Evolutionary conservation across 1,140 invertebrate genomes (phyloP).

Genomic region (Bombus waltoni): DNA sequence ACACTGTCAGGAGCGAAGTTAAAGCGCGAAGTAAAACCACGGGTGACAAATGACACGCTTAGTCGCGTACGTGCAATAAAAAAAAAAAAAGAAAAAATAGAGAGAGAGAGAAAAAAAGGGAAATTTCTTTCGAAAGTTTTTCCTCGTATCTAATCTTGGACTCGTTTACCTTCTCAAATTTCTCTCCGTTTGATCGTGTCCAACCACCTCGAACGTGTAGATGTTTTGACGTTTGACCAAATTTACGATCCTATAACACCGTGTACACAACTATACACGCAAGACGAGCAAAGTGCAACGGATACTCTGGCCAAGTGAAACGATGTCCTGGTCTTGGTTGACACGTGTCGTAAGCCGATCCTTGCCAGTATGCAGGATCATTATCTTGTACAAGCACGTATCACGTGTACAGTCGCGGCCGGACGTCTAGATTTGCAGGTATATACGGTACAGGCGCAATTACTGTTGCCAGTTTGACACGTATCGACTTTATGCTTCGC

Average conservation of each 20-base stretch:
- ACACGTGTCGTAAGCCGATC: constrained; percentile 61
- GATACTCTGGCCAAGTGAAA: constrained; percentile 23
- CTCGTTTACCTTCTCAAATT: background rate
- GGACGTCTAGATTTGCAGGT: constrained; percentile 41
- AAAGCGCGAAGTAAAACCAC: no score
- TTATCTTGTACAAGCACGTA: constrained; percentile 55
- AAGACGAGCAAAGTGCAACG: constrained; percentile 34
- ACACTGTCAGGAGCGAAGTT: no score
- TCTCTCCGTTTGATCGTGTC: background rate
- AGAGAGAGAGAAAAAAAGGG: no score
- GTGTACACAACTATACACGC: background rate
- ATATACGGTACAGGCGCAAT: constrained; percentile 50
- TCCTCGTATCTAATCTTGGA: background rate
- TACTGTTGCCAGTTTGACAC: constrained; percentile 56
- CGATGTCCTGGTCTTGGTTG: constrained; percentile 52
- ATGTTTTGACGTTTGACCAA: constrained; percentile 6
- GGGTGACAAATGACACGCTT: no score
- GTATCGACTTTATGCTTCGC: constrained; percentile 64
- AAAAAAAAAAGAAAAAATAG: no score
- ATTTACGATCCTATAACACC: background rate
- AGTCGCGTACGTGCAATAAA: no score
- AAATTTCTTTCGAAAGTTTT: no score
- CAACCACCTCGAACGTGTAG: background rate
- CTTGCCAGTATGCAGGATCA: constrained; percentile 50
- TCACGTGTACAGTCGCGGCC: constrained; percentile 25